Base-by-base conservation (phyloP, 2,888 invertebrate genomes). In the Lissocephala sabroskyi region DNA sequence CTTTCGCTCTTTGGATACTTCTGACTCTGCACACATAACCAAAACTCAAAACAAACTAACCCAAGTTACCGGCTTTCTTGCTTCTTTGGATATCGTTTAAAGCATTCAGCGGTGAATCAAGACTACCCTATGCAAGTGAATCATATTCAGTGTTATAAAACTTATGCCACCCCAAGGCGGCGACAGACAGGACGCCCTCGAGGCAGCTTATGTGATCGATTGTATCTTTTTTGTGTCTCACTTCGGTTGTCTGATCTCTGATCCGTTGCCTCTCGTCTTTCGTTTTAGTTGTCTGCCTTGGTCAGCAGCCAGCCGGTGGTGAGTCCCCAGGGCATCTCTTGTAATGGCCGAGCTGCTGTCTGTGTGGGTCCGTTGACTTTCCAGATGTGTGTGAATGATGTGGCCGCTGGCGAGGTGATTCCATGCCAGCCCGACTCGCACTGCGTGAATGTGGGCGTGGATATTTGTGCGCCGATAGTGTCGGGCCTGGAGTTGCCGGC, bases 301-400 rank as follows among this genome's bases (percentile, higher is more conserved):
- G 67, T 71, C 43, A 65, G 52, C 18, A 66, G 65, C 40, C 79
- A 77, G 52, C 39, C 43, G 9, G 33, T 45, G 4, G 30, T 33
- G 10, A 32, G 41, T 45, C 66, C 53, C 11, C 41, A 56, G 32
- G 56, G 51, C 29, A 52, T 77, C 23, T 65, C 70, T 35, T 84
- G 84, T 42, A 62, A 70, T 56, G 83, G 83, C 2, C 76, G 73
- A 43, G 23, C 49, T 9, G 68, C 79, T 2, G 68, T 81, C 2
- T 84, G 84, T 49, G 79, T 83, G 10, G 82, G 82, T n/a, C 79
- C 80, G 0, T 51, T 77, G 0, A 74, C 63, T 46, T 83, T 78
- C 43, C 75, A 79, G 41, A 17, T 39, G 1, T 84, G 84, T 45
- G 26, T 48, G 1, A 41, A 52, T 0, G 65, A 71, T 53, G 49